These are phyloP conservation scores for Otis tarda DNA, from an alignment of 2,113 vertebrate species.

Conservation along the genomic window DNA sequence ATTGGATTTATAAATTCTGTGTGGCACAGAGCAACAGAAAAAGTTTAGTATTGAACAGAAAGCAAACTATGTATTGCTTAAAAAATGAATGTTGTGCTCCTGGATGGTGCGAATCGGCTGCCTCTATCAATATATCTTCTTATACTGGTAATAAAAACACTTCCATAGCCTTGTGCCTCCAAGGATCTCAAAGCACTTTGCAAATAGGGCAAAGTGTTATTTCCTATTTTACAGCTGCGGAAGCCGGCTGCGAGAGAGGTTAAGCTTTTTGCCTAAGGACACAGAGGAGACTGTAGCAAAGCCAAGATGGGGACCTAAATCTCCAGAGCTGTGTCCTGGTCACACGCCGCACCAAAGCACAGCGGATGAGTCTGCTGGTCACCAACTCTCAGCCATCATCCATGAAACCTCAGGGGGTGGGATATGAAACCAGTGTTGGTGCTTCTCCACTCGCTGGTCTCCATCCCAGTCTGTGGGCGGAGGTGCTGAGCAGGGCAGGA, in stretches of 20 bases:
- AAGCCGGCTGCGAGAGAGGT: not conserved
- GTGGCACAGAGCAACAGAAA: conserved; percentile 40
- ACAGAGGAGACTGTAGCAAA: not conserved
- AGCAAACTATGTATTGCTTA: conserved; percentile 42
- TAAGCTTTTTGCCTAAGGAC: conserved; percentile 10
- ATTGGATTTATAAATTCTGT: conserved; percentile 67
- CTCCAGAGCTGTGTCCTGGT: not conserved
- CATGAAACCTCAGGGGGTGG: not conserved
- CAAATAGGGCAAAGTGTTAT: not conserved
- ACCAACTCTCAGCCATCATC: not conserved
- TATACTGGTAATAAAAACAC: conserved; percentile 31
- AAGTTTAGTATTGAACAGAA: conserved; percentile 55
- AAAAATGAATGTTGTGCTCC: conserved; percentile 19
- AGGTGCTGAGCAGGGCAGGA: not conserved
- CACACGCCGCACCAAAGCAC: not conserved
- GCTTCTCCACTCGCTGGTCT: not conserved
- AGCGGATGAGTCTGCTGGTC: not conserved
- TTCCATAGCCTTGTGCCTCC: conserved; percentile 34
- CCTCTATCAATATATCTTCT: conserved; percentile 44
- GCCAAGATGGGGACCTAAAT: not conserved
- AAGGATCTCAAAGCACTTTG: conserved; percentile 50
- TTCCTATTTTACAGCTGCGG: not conserved
- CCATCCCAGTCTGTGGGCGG: not conserved
- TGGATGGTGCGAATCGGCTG: conserved; percentile 45
- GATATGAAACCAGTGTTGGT: not conserved